These are phyloP conservation scores for Peromyscus eremicus DNA, from an alignment of 2,797 vertebrate species.

Conservation along the genomic window DNA sequence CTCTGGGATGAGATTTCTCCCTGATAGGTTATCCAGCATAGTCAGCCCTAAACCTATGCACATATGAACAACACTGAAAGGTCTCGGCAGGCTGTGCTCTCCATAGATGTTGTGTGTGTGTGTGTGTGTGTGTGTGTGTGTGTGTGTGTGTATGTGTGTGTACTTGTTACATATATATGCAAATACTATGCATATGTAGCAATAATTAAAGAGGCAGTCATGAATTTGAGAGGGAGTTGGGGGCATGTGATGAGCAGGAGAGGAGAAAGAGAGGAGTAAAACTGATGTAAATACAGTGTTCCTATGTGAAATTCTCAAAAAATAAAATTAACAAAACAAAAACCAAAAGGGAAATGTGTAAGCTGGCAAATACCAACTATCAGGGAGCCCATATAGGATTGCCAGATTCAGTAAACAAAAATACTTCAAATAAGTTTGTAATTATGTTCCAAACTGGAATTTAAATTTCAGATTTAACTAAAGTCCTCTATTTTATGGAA, in stretches of 20 bases:
- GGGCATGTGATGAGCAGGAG: not conserved
- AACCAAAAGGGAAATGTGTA: not conserved
- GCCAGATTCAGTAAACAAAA: slow-evolving; percentile 25
- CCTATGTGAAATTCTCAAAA: not conserved
- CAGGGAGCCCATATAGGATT: not conserved
- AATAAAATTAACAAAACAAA: not conserved
- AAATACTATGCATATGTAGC: not conserved
- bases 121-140: no score
- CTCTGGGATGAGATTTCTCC: no score
- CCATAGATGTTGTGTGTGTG: not conserved
- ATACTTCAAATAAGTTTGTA: slow-evolving; percentile 8
- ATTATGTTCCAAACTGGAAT: slow-evolving; percentile 14
- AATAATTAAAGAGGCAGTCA: not conserved
- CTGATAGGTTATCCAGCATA: no score
- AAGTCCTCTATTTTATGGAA: slow-evolving; percentile 23
- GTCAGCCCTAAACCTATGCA: not conserved
- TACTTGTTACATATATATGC: not conserved
- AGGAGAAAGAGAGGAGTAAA: not conserved
- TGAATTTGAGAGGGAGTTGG: not conserved
- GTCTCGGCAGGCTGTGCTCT: not conserved
- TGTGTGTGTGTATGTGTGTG: not conserved
- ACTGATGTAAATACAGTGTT: not conserved
- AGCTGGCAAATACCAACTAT: slow-evolving; percentile 57
- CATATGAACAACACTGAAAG: not conserved
- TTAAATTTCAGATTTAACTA: slow-evolving; percentile 28